phyloP scores from a whole-genome alignment of 1,140 invertebrate species.

The Phymastichus coffea region DNA sequence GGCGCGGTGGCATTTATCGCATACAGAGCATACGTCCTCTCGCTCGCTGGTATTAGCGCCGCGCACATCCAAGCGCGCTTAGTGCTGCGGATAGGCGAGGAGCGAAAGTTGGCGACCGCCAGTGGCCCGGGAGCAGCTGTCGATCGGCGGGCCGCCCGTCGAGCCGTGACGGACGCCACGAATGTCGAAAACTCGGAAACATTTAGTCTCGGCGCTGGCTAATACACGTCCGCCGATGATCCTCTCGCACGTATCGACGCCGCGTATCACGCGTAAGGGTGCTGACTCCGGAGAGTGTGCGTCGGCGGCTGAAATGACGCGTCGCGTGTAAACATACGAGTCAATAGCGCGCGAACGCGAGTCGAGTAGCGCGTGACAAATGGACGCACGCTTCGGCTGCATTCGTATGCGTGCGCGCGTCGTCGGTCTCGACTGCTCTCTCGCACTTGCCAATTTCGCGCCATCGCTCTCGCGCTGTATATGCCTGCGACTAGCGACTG shows the following conservation, averaged over 20 bases:
- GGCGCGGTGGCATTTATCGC: background rate
- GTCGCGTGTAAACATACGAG: conserved; percentile 16
- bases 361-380: conserved; percentile 10
- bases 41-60: too few relatives aligned
- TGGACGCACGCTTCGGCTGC: too few relatives aligned
- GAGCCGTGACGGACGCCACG: conserved; percentile 32
- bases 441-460: background rate
- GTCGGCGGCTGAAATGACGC: conserved; percentile 27
- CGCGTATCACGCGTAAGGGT: background rate
- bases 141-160: background rate
- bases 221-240: conserved; percentile 12
- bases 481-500: too few relatives aligned
- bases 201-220: conserved; percentile 18
- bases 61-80: too few relatives aligned
- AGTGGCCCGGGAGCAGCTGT: conserved; percentile 6
- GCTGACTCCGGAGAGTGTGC: too few relatives aligned
- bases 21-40: too few relatives aligned
- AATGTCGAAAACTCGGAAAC: conserved; percentile 27
- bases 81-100: background rate
- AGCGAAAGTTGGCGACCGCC: background rate
- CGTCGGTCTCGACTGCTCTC: too few relatives aligned
- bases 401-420: too few relatives aligned
- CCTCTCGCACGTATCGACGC: background rate
- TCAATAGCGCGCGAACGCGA: background rate
- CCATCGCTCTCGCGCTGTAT: background rate